Evolutionary conservation across 2,113 vertebrate genomes (phyloP).

Genomic region (Cariama cristata): DNA sequence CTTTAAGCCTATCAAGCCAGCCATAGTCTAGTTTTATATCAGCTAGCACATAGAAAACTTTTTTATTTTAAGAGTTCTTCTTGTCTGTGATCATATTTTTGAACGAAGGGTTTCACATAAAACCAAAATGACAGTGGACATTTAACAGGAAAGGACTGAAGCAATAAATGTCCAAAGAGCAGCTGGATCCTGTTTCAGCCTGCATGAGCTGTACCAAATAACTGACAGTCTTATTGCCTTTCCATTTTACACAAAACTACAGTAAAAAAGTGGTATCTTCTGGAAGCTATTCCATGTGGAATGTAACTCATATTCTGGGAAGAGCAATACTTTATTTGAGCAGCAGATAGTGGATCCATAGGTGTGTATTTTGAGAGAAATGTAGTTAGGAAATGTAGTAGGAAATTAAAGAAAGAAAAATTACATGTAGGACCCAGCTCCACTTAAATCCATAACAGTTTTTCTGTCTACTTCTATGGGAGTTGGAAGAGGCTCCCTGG

Average conservation of each 20-base stretch:
- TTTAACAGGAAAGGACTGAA: slow-evolving; percentile 57
- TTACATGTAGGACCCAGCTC: neutral
- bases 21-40: neutral
- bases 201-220: slow-evolving; percentile 29
- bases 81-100: slow-evolving; percentile 40
- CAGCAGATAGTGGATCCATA: neutral
- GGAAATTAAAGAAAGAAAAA: slow-evolving; percentile 43
- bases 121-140: slow-evolving; percentile 61
- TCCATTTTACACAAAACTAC: slow-evolving; percentile 40
- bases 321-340: neutral
- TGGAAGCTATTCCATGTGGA: slow-evolving; percentile 39
- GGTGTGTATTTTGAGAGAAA: neutral
- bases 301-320: neutral
- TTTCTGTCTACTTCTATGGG: neutral
- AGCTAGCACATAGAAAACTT: neutral
- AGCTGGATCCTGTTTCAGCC: slow-evolving; percentile 64
- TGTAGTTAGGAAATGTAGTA: neutral
- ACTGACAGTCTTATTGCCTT: slow-evolving; percentile 61
- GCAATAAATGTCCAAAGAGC: slow-evolving; percentile 66
- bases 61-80: neutral
- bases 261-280: slow-evolving; percentile 24
- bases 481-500: neutral
- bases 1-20: neutral
- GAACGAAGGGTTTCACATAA: slow-evolving; percentile 46
- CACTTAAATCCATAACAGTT: neutral